Base-by-base conservation (phyloP, 2,888 invertebrate species). In the Drosophila pegasa region DNA sequence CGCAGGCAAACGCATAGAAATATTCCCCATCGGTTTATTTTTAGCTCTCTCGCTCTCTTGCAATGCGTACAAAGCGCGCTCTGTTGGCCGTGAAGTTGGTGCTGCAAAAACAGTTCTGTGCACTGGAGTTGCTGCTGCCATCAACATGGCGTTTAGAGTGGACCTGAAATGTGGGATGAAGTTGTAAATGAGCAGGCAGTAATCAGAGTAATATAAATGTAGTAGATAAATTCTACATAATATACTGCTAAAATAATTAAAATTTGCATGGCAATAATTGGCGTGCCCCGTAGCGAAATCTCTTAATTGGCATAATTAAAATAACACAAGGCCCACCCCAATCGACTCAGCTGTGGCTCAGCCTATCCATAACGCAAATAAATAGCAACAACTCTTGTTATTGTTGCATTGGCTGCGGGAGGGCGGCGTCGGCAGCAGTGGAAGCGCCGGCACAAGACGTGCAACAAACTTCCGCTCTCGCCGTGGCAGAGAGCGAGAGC, bases 61-160 rank as follows among this genome's bases (percentile, higher is more conserved):
- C 55, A 87, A 73, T 79, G 73, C 73, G 71, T 79, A 59, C 65
- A 54, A 43, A 54, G 56, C 63, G 72, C 70, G 78, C 78, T 87
- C 81, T 78, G 76, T 72, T 88, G 85, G 85, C 85, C 85, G 72
- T 85, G 88, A 86, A 88, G 87, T 73, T 65, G 47, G 48, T 77
- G 64, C 73, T 67, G 78, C 78, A 65, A 83, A 80, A 71, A 65
- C 41, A 58, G n/a, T 78, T 71, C 57, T 69, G 48, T 69, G 78
- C 59, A 52, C 52, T 67, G 60, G 51, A 62, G 62, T 57, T 63
- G 52, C 57, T 63, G 52, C 57, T 78, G 65, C 50, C 65, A 69
- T 74, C 65, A 59, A 70, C 40, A 47, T 73, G 52, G 38, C 62
- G 68, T 64, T 77, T 73, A 60, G 62, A 63, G 77, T 84, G 74